A percentile compares a stretch with the other conserved stretches of the same genome.
Evolutionary conservation across 2,888 invertebrate genomes (phyloP).

Genomic region (Aphelenchoides bicaudatus): DNA sequence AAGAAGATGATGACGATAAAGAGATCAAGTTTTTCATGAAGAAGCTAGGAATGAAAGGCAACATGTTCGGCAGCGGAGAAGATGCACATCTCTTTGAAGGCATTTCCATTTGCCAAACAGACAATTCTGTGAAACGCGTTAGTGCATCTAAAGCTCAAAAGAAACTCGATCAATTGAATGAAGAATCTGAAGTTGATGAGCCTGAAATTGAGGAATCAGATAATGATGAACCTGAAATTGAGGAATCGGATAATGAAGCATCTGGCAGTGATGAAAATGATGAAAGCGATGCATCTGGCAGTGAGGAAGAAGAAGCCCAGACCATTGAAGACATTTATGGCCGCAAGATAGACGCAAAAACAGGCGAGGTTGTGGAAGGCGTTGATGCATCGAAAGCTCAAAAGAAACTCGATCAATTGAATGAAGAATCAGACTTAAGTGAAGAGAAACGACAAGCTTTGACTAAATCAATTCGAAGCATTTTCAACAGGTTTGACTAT

Average conservation of each 20-base stretch:
- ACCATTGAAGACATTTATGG: constrained; percentile 36
- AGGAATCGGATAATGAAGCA: not conserved
- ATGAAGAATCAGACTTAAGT: constrained; percentile 60
- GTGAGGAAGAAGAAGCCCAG: constrained; percentile 17
- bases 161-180: constrained; percentile 43
- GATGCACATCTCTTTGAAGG: constrained; percentile 20
- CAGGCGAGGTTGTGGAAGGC: constrained; percentile 26
- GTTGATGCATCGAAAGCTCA: constrained; percentile 18
- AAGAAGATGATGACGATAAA: constrained; percentile 27
- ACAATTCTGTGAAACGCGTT: constrained; percentile 20
- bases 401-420: constrained; percentile 30
- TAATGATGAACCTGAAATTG: not conserved
- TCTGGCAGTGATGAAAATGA: constrained; percentile 21
- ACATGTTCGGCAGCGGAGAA: constrained; percentile 19
- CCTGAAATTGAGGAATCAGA: constrained; percentile 7
- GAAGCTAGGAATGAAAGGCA: constrained; percentile 1
- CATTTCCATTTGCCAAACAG: constrained; percentile 22
- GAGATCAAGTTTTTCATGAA: constrained; percentile 22
- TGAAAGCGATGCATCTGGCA: constrained; percentile 26
- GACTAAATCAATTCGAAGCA: constrained; percentile 78
- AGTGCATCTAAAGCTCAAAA: constrained; percentile 19
- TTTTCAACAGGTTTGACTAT: too few relatives aligned
- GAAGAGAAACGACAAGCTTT: constrained; percentile 69
- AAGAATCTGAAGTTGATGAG: constrained; percentile 45
- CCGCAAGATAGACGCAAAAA: constrained; percentile 23